Evolutionary conservation across 1,140 invertebrate species (phyloP), one percentile per base, ranked within the genome.

Genomic region (Bombus waltoni): DNA sequence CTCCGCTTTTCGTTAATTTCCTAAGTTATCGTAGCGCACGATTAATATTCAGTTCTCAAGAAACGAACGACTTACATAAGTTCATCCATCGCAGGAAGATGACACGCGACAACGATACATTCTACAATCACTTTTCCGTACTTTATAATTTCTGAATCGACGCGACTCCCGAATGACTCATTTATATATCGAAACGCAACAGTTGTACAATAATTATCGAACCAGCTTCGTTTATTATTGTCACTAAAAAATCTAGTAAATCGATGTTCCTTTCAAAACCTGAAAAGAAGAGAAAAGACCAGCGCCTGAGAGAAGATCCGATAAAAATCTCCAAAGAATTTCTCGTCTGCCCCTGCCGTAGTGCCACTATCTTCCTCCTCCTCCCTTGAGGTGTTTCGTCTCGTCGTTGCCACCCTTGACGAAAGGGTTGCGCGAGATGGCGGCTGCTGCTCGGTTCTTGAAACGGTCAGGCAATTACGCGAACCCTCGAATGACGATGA

Each of bases 401-500:
- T 32, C n/a, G 65, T 53, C 62, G 11, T 13, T n/a, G 13, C 57
- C 28, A 53, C 59, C 59, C 28, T 62, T 62, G n/a, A 28, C n/a
- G 79, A 85, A 85, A 85, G 84, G 84, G 79, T 85, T 85, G 75
- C 73, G 81, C 81, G 81, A 76, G 81, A 82, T 82, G 81, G 81
- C 72, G 81, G 57, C 57, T 71, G 71, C 62, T 83, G 83, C 84
- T 85, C 68, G 78, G 53, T 85, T 85, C 77, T 85, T 75, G 81
- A 77, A 76, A 78, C 79, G 90, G 75, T 88, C 74, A 89, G 91
- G 86, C 73, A 91, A 89, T 89, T 91, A 91, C 62, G 53, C 22
- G 70, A 70, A 74, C 83, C 83, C 73, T 75, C 76, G 88, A 88
- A 90, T 91, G 89, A 90, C 83, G 87, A 87, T 83, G 81, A 87